These are phyloP conservation scores for Samia ricini DNA, from an alignment of 1,140 invertebrate species.

Conservation along the genomic window DNA sequence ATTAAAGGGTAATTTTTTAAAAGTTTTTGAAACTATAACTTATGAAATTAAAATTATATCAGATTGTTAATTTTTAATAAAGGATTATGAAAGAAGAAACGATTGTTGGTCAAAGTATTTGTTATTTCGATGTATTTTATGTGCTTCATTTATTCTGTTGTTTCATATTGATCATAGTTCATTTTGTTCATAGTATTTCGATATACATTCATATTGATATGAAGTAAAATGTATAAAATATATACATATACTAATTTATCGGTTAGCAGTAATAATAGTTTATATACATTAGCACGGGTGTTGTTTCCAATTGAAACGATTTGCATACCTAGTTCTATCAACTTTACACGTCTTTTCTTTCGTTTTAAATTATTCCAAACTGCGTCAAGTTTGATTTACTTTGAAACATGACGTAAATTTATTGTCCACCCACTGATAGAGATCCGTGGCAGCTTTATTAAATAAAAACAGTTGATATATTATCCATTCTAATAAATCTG, in stretches of 20 bases:
- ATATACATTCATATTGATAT: too few species aligned
- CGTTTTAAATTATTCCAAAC: background rate
- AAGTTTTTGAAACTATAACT: too few species aligned
- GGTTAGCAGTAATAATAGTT: background rate
- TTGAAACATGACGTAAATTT: slow-evolving; percentile 6
- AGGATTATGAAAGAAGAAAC: too few species aligned
- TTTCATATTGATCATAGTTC: too few species aligned
- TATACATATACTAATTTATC: background rate
- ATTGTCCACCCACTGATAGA: slow-evolving; percentile 7
- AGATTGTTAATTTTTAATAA: too few species aligned
- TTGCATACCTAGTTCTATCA: background rate
- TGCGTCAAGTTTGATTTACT: slow-evolving; percentile 13
- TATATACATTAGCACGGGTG: background rate
- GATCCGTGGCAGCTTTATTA: background rate
- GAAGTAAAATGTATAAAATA: too few species aligned
- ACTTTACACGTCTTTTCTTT: background rate
- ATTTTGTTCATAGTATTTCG: too few species aligned
- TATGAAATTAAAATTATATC: too few species aligned
- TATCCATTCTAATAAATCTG: background rate
- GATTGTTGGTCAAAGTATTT: too few species aligned
- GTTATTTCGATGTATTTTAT: too few species aligned
- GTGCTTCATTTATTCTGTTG: too few species aligned
- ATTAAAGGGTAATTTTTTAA: too few species aligned
- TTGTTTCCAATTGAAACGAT: background rate
- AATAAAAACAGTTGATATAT: background rate